Base-by-base conservation (phyloP, 2,888 invertebrate genomes). In the Melanargia galathea region DNA sequence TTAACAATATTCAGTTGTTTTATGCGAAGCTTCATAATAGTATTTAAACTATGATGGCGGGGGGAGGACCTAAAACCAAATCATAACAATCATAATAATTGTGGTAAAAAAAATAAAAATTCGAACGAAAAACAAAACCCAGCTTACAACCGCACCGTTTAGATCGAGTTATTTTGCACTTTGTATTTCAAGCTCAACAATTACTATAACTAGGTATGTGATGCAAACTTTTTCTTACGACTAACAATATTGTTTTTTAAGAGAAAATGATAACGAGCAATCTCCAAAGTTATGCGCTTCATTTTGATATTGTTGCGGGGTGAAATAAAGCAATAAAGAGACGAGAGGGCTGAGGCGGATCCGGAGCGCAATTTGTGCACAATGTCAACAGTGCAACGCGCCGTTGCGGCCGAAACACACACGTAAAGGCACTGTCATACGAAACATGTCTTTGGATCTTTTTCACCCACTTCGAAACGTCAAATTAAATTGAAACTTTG, bases 371-470 rank as follows among this genome's bases (percentile, higher is more conserved):
- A 62, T 66, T 67, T 65, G 68, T 62, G 71, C 68, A 67, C 63
- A 65, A 66, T 63, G 69, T 74, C 74, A 76, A 77, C 77, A 74
- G 74, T 40, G 60, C 43, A 63, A 38, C 72, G 74, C 76, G 75
- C 73, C 52, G 74, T 75, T 43, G 52, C 40, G 64, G 57, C 57
- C 11, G 61, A 26, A 49, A 43, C 43, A 49, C 26, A 57, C 26
- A 58, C 58, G 22, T 24, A 20, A 58, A 22, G 48, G 46, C 10
- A 7, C 35, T 20, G 16, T 16, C 52, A 46, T 46, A 54, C 54
- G 4, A 35, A 35, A 5, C 46, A 7, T 20, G 26, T 7, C 7
- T 22, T 22, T 7, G 16, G 5, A 7, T 5, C 6, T n/a, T 40
- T 40, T 40, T 40, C 7, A 26, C 26, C 26, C 26, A 0, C 26